A percentile compares a stretch with the other conserved stretches of the same genome.
These are phyloP conservation scores for Drymonia ruficornis DNA, from an alignment of 2,888 invertebrate species.

Conservation along the genomic window DNA sequence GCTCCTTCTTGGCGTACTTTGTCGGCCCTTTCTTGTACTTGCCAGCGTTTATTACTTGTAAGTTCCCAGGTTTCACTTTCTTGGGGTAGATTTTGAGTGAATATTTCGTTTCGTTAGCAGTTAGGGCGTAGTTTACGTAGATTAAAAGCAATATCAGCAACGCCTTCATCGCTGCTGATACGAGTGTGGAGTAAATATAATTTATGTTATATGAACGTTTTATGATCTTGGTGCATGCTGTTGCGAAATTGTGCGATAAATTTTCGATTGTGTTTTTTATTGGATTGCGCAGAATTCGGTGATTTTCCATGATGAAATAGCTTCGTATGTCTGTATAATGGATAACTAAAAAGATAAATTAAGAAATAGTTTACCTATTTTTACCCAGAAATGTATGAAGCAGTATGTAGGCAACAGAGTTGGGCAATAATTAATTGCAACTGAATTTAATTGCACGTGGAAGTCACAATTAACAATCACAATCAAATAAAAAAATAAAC, in stretches of 20 bases:
- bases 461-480: too few species aligned
- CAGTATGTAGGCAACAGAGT: too few species aligned
- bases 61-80: conserved; percentile 38
- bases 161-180: conserved; percentile 45
- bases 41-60: conserved; percentile 50
- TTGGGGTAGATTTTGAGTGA: conserved; percentile 41
- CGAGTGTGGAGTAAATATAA: conserved; percentile 22
- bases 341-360: too few species aligned
- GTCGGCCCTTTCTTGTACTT: conserved; percentile 41
- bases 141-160: conserved; percentile 40
- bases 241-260: conserved; percentile 47
- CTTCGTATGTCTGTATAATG: not conserved
- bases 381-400: too few species aligned
- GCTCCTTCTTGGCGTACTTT: conserved; percentile 9
- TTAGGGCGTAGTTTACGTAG: conserved; percentile 32
- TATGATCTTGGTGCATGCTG: conserved; percentile 34
- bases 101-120: conserved; percentile 16
- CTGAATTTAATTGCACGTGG: too few species aligned
- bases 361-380: too few species aligned
- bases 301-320: conserved; percentile 2
- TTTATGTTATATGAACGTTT: conserved; percentile 36
- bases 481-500: too few species aligned
- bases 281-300: conserved; percentile 17
- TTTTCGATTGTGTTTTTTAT: conserved; percentile 39
- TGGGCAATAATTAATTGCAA: too few species aligned